Percentiles rank a stretch among this genome's conserved stretches.
These are phyloP conservation scores for Eulithis testata DNA, from an alignment of 2,888 invertebrate species.

Conservation along the genomic window DNA sequence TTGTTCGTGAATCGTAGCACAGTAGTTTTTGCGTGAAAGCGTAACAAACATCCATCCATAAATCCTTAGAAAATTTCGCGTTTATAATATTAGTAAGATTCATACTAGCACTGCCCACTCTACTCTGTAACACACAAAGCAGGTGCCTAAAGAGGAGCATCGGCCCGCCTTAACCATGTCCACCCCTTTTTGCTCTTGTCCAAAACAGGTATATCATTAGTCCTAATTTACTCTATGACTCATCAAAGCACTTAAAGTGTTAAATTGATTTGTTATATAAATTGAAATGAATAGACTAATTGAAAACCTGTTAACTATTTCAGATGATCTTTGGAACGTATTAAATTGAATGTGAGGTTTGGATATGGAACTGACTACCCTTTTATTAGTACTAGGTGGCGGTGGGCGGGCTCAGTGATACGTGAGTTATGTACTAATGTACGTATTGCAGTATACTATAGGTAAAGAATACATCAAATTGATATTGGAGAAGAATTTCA, in stretches of 20 bases:
- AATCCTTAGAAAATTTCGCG: no score
- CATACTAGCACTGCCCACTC: background rate
- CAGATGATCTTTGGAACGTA: background rate
- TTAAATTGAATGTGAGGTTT: background rate
- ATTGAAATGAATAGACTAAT: constrained; percentile 6
- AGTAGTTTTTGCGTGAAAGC: no score
- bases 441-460: no score
- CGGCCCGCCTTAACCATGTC: constrained; percentile 30
- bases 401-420: no score
- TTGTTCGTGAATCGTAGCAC: no score
- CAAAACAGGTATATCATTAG: constrained; percentile 36
- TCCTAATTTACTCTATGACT: constrained; percentile 33
- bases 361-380: background rate
- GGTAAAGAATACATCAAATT: no score
- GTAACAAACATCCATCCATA: no score
- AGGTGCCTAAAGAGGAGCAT: constrained; percentile 21
- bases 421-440: no score
- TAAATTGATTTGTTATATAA: constrained; percentile 11
- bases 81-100: no score
- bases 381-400: no score
- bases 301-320: constrained; percentile 9
- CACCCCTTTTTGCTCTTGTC: constrained; percentile 31
- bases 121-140: constrained; percentile 20
- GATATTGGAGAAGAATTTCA: no score
- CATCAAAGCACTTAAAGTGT: constrained; percentile 22